Conservation (phyloP, 2,113 vertebrate species). For the Montifringilla adamsi region DNA sequence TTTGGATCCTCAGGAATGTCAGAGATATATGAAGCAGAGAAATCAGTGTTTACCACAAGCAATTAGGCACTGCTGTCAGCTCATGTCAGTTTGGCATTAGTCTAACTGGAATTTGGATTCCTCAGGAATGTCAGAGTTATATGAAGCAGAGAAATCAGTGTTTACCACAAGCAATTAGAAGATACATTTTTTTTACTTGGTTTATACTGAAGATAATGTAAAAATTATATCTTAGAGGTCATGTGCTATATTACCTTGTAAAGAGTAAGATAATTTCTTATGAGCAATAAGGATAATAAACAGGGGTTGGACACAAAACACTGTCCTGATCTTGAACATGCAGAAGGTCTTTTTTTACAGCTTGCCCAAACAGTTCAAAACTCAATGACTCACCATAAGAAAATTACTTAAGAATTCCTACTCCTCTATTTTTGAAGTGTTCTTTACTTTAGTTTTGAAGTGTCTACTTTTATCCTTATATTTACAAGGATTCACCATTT, state of each 20-base stretch:
- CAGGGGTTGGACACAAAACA: background rate
- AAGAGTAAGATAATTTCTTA: background rate
- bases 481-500: background rate
- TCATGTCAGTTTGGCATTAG: background rate
- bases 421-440: background rate
- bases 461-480: background rate
- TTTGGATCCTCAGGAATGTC: background rate
- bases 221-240: background rate
- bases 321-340: background rate
- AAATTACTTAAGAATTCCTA: background rate
- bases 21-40: background rate
- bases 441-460: background rate
- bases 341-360: background rate
- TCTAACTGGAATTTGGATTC: background rate
- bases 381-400: background rate
- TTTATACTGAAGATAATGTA: background rate
- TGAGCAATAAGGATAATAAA: background rate
- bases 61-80: background rate
- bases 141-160: background rate
- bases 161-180: background rate
- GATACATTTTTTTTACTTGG: background rate
- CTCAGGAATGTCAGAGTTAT: background rate
- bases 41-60: background rate
- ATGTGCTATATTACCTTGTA: background rate
- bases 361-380: background rate